Evolutionary conservation across 2,797 vertebrate species (phyloP), one percentile per base, ranked within the genome.

Genomic region (Pangasius larnaudii): DNA sequence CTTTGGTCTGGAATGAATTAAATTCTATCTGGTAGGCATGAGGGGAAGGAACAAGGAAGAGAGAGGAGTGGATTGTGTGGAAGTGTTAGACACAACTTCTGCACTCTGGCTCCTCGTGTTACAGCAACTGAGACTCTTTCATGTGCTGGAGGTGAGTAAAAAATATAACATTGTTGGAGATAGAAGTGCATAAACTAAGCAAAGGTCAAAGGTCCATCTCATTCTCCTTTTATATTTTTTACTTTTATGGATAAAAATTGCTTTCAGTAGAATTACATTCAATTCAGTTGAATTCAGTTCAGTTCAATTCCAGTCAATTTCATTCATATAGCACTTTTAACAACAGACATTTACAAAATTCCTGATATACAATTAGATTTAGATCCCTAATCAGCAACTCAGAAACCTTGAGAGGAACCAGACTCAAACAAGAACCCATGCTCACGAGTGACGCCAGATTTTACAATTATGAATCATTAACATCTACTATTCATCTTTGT

Each of bases 11-110:
- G 81, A 42, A 49, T 46, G 16, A 83, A 67, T n/a, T 18, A 42
- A 5, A 46, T 49, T 53, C 18, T 30, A 6, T 30, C 75, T 78
- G 16, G 27, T 65, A 65, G 46, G 58, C 61, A 51, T 51, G 30
- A 58, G 75, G 5, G 19, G 9, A 36, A 49, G 51, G 51, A 71
- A 56, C 24, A 36, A 51, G 30, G 27, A 75, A 58, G 77, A 74
- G 51, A 80, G 74, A 86, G 80, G 69, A 81, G 39, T 46, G 3
- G 83, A 90, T 85, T 82, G 87, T 80, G 85, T 89, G 84, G 83
- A 86, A 84, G 49, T 27, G 22, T 80, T 30, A 59, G 22, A 36
- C 30, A 51, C 16, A 18, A 56, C n/a, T 51, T 77, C 49, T 75
- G 42, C 42, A 7, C 46, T 78, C 49, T 58, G 51, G 39, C 51